phyloP scores from a whole-genome alignment of 2,888 invertebrate genomes.

The Microctonus hyperodae region DNA sequence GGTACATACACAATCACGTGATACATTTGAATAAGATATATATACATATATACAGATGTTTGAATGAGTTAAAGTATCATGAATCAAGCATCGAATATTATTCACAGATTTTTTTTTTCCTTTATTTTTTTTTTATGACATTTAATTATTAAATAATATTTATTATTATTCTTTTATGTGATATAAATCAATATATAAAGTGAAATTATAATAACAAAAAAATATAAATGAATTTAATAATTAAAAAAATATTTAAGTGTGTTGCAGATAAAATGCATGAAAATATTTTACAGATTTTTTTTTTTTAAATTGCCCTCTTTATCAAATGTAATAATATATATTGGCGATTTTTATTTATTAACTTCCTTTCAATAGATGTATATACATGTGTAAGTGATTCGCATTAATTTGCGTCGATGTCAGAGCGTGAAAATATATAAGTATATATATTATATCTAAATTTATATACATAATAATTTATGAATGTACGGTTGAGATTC shows the following conservation, averaged over 20 bases:
- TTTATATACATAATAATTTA: neutral
- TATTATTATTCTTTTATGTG: neutral
- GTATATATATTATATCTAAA: neutral
- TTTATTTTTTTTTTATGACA: neutral
- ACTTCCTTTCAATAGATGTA: neutral
- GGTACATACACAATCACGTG: neutral
- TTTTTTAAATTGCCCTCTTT: neutral
- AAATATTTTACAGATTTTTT: neutral
- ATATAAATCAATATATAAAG: neutral
- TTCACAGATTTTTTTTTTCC: neutral
- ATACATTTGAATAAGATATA: neutral
- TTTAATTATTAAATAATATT: no score
- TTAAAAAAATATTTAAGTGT: no score
- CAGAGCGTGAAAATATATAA: constrained; percentile 34
- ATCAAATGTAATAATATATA: neutral
- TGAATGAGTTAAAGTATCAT: neutral
- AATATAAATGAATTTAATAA: no score
- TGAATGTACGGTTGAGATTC: constrained; percentile 28
- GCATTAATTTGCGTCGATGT: constrained; percentile 10
- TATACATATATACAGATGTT: neutral
- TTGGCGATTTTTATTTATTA: no score
- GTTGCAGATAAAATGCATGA: no score
- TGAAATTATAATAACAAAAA: no score
- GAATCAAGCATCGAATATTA: neutral
- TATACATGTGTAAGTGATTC: neutral